phyloP scores from a whole-genome alignment of 2,888 invertebrate species.

The Chrysina gloriosa region DNA sequence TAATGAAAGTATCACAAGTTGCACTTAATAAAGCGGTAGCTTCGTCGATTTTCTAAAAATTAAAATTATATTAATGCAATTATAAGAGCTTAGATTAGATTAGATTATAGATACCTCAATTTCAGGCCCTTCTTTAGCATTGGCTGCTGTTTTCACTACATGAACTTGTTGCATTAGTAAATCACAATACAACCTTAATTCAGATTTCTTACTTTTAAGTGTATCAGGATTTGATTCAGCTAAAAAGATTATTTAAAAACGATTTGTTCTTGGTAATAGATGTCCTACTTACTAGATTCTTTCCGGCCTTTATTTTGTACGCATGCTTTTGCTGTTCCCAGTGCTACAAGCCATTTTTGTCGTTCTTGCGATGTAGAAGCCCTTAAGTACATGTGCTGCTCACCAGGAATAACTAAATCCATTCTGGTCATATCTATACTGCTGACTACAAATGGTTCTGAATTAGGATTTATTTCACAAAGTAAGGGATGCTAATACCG shows the following conservation, averaged over 20 bases:
- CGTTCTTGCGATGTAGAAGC: conserved; percentile 82
- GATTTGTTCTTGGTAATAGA: not conserved
- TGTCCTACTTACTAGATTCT: conserved; percentile 54
- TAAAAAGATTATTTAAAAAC: conserved; percentile 52
- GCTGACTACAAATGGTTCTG: conserved; percentile 74
- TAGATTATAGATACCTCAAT: conserved; percentile 65
- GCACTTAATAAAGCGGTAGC: conserved; percentile 78
- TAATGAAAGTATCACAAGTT: conserved; percentile 87
- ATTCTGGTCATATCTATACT: conserved; percentile 77
- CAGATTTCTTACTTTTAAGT: conserved; percentile 79
- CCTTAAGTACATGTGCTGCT: conserved; percentile 83
- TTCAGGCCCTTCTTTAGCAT: conserved; percentile 70
- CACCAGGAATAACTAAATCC: conserved; percentile 84
- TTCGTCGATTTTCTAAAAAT: conserved; percentile 76
- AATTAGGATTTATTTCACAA: no score
- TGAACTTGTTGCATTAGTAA: conserved; percentile 87
- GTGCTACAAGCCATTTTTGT: conserved; percentile 84
- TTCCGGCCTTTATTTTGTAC: conserved; percentile 58
- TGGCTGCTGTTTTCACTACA: conserved; percentile 76
- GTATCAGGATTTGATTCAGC: conserved; percentile 70
- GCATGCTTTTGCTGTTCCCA: conserved; percentile 81
- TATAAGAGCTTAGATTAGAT: conserved; percentile 6
- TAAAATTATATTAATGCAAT: conserved; percentile 14
- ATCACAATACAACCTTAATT: conserved; percentile 83
- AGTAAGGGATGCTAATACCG: conserved; percentile 72